phyloP scores from a whole-genome alignment of 1,140 invertebrate species.

The Stegodyphus dumicola region DNA sequence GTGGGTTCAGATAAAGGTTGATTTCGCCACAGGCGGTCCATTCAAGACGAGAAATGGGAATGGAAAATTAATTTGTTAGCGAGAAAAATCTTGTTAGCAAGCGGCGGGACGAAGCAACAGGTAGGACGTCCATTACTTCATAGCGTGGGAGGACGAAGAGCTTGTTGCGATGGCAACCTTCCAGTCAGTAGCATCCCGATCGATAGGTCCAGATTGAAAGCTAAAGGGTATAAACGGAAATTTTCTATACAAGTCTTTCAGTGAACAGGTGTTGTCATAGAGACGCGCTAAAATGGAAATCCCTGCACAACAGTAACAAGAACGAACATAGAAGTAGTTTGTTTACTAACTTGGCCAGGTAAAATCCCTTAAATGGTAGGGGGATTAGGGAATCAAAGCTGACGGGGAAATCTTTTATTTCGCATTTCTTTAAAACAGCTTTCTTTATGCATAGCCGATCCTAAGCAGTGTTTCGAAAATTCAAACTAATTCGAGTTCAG shows the following conservation, averaged over 20 bases:
- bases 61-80: conserved; percentile 36
- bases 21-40: too few species aligned
- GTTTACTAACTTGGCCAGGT: background rate
- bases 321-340: background rate
- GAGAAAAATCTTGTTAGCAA: conserved; percentile 37
- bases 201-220: conserved; percentile 48
- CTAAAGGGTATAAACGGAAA: conserved; percentile 10
- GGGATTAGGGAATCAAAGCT: background rate
- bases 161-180: conserved; percentile 37
- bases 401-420: too few species aligned
- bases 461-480: too few species aligned
- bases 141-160: conserved; percentile 24
- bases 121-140: conserved; percentile 12
- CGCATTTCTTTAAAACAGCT: too few species aligned
- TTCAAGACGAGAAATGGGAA: too few species aligned
- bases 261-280: conserved; percentile 32
- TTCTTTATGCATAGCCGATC: too few species aligned
- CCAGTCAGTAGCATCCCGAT: conserved; percentile 41
- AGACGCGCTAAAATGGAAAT: conserved; percentile 2
- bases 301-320: background rate
- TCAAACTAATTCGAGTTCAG: too few species aligned
- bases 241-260: conserved; percentile 33
- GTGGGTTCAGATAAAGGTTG: too few species aligned
- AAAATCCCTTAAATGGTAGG: conserved; percentile 2
- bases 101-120: conserved; percentile 22